Conservation (phyloP, 2,113 vertebrate genomes). For the Misgurnus mizolepis region DNA sequence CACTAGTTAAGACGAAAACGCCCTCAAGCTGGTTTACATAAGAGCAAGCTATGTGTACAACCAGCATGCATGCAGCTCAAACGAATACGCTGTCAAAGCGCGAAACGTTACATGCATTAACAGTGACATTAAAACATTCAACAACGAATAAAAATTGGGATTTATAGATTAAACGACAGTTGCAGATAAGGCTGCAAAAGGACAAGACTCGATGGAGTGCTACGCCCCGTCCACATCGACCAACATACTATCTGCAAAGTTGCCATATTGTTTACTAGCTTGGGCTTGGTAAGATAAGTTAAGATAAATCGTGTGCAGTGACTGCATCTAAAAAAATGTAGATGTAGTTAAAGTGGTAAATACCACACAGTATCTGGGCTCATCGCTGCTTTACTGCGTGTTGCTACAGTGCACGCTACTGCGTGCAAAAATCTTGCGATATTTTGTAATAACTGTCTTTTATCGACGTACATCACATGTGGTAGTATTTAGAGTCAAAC, state of each 20-base stretch:
- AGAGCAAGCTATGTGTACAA: background rate
- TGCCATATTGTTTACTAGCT: constrained; percentile 20
- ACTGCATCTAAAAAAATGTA: background rate
- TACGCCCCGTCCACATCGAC: background rate
- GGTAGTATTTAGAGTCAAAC: background rate
- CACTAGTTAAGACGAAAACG: background rate
- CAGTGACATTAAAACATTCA: background rate
- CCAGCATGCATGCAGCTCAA: background rate
- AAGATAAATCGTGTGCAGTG: background rate
- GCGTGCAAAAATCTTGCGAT: background rate
- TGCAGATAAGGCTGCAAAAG: background rate
- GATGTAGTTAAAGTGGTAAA: background rate
- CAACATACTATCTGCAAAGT: background rate
- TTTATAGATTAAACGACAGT: background rate
- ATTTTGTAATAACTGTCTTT: background rate
- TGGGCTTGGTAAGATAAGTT: background rate
- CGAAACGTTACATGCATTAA: too few species aligned
- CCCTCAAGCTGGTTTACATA: background rate
- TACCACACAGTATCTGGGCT: background rate
- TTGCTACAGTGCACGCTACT: background rate
- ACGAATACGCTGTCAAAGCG: background rate
- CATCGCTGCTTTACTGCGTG: background rate
- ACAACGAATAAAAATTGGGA: background rate
- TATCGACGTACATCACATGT: background rate
- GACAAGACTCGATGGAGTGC: background rate